A percentile compares a stretch with the other conserved stretches of the same genome.
Conservation (phyloP, 2,113 vertebrate genomes). For the Castor canadensis region DNA sequence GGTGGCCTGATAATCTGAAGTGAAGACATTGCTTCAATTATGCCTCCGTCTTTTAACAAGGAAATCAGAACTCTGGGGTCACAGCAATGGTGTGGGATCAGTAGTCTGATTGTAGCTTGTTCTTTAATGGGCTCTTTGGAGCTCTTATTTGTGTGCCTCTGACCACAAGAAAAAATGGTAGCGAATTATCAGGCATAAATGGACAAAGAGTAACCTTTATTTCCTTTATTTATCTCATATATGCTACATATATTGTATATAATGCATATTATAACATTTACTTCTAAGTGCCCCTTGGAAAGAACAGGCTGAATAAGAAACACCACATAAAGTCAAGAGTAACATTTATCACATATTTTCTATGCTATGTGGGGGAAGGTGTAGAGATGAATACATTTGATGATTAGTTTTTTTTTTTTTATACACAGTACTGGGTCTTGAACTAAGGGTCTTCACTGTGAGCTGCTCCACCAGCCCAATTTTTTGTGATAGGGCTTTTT, state of each 20-base stretch:
- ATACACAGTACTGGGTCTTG: too few relatives aligned
- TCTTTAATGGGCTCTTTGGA: conserved; percentile 84
- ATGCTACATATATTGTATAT: too few relatives aligned
- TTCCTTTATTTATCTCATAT: too few relatives aligned
- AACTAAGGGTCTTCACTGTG: too few relatives aligned
- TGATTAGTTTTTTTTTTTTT: conserved; percentile 80
- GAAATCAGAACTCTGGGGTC: conserved; percentile 84
- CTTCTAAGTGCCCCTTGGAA: conserved; percentile 78
- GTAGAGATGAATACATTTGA: conserved; percentile 80
- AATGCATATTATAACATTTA: too few relatives aligned
- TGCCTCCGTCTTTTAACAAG: conserved; percentile 86
- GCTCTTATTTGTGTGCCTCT: conserved; percentile 82
- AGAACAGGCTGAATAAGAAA: conserved; percentile 78
- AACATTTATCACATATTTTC: conserved; percentile 80
- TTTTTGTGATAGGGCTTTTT: too few relatives aligned
- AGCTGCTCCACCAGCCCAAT: too few relatives aligned
- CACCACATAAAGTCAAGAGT: conserved; percentile 77
- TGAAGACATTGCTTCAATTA: conserved; percentile 88
- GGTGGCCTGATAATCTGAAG: conserved; percentile 88
- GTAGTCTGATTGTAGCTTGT: conserved; percentile 81
- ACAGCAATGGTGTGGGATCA: conserved; percentile 70
- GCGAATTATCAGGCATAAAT: conserved; percentile 86
- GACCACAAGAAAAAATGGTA: conserved; percentile 83
- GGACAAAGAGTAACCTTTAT: conserved; percentile 84
- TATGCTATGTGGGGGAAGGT: conserved; percentile 55